Percentiles rank a stretch among this genome's conserved stretches.
These are phyloP conservation scores for Thumatha senex DNA, from an alignment of 2,888 invertebrate species.

Conservation along the genomic window DNA sequence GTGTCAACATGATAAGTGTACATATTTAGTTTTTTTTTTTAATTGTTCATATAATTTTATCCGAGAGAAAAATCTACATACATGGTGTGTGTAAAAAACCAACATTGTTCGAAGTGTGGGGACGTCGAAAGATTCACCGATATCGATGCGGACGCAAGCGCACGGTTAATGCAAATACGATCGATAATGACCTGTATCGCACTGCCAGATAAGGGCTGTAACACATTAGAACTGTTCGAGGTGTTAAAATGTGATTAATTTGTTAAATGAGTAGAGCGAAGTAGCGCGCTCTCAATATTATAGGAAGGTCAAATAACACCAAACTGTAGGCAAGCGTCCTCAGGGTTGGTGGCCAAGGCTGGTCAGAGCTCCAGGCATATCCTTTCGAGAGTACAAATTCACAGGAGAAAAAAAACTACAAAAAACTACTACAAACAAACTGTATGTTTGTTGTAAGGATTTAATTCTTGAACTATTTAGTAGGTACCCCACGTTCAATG, in stretches of 20 bases:
- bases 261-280: background rate
- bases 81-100: slow-evolving; percentile 9
- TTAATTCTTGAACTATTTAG: too few species aligned
- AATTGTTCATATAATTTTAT: slow-evolving; percentile 20
- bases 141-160: slow-evolving; percentile 33
- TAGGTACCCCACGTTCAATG: too few species aligned
- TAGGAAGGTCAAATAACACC: too few species aligned
- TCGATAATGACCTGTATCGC: slow-evolving; percentile 42
- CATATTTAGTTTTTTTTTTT: slow-evolving; percentile 8
- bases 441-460: too few species aligned
- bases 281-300: too few species aligned
- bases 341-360: too few species aligned
- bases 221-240: background rate
- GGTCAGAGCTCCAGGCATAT: too few species aligned
- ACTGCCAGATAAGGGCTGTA: slow-evolving; percentile 15
- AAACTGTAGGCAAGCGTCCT: too few species aligned
- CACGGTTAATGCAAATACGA: slow-evolving; percentile 58
- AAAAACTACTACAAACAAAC: too few species aligned
- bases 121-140: slow-evolving; percentile 43
- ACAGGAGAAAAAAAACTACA: too few species aligned
- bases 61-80: slow-evolving; percentile 24
- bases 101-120: slow-evolving; percentile 28
- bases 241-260: background rate
- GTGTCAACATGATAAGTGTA: too few species aligned
- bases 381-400: too few species aligned